A percentile compares a stretch with the other conserved stretches of the same genome.
Evolutionary conservation across 2,797 vertebrate species (phyloP).

Genomic region (Acanthopagrus latus): DNA sequence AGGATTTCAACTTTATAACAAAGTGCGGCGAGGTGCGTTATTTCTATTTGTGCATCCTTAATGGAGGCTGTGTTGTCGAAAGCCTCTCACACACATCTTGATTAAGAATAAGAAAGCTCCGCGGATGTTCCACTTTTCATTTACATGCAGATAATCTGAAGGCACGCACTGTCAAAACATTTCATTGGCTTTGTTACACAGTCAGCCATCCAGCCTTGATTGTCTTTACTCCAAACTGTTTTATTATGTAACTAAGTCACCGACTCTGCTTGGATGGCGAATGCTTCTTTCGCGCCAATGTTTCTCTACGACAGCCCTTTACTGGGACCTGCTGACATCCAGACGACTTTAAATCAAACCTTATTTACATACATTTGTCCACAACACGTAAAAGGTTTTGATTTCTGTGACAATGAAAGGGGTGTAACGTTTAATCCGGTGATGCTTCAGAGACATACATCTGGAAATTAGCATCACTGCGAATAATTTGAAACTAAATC

Average conservation of each 20-base stretch:
- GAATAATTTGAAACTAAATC: slow-evolving; percentile 6
- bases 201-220: slow-evolving; percentile 8
- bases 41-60: slow-evolving; percentile 1
- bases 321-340: slow-evolving; percentile 25
- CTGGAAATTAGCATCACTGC: slow-evolving; percentile 9
- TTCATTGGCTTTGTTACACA: slow-evolving; percentile 13
- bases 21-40: slow-evolving; percentile 25
- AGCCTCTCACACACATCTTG: slow-evolving; percentile 35
- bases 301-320: slow-evolving; percentile 36
- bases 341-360: slow-evolving; percentile 32
- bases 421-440: slow-evolving; percentile 10
- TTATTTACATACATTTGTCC: slow-evolving; percentile 22
- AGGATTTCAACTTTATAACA: slow-evolving; percentile 27
- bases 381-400: not conserved
- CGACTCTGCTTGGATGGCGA: slow-evolving; percentile 24
- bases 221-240: slow-evolving; percentile 28
- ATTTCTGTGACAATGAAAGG: not conserved
- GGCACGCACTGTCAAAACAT: slow-evolving; percentile 10
- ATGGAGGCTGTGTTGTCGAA: slow-evolving; percentile 23
- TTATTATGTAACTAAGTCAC: slow-evolving; percentile 46
- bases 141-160: slow-evolving; percentile 29
- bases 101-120: slow-evolving; percentile 26
- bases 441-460: slow-evolving; percentile 5
- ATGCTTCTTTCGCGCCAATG: slow-evolving; percentile 30
- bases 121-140: slow-evolving; percentile 30